These are phyloP conservation scores for Cyprinodon tularosa DNA, from an alignment of 2,113 vertebrate species.

Conservation along the genomic window DNA sequence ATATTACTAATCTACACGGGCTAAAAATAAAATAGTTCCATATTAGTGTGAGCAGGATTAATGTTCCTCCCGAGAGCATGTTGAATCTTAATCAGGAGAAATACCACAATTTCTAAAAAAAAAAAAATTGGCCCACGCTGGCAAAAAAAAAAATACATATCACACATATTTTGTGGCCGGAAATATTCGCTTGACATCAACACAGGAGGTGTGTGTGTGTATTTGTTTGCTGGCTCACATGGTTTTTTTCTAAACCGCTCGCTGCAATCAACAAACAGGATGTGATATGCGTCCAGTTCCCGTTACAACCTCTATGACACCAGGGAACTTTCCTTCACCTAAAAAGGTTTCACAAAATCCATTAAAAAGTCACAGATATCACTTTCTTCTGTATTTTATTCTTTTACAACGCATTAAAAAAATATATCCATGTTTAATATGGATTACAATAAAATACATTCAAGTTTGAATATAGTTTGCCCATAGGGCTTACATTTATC, in stretches of 20 bases:
- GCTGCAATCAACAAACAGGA: conserved; percentile 68
- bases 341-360: conserved; percentile 21
- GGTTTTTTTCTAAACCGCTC: conserved; percentile 15
- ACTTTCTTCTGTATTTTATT: conserved; percentile 17
- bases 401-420: neutral
- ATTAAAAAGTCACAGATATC: neutral
- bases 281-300: conserved; percentile 53
- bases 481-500: conserved; percentile 50
- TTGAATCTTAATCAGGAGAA: neutral
- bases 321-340: conserved; percentile 59
- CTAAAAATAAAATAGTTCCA: neutral
- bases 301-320: conserved; percentile 22
- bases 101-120: neutral
- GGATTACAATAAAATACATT: conserved; percentile 41
- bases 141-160: neutral
- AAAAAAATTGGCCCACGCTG: neutral
- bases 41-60: neutral
- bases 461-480: conserved; percentile 35
- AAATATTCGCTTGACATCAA: neutral
- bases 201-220: neutral
- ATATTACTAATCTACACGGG: no score
- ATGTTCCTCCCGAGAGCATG: no score
- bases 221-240: conserved; percentile 21
- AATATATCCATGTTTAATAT: conserved; percentile 46
- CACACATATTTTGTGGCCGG: neutral